phyloP scores from a whole-genome alignment of 2,888 invertebrate species.

The Drosophila cognata region DNA sequence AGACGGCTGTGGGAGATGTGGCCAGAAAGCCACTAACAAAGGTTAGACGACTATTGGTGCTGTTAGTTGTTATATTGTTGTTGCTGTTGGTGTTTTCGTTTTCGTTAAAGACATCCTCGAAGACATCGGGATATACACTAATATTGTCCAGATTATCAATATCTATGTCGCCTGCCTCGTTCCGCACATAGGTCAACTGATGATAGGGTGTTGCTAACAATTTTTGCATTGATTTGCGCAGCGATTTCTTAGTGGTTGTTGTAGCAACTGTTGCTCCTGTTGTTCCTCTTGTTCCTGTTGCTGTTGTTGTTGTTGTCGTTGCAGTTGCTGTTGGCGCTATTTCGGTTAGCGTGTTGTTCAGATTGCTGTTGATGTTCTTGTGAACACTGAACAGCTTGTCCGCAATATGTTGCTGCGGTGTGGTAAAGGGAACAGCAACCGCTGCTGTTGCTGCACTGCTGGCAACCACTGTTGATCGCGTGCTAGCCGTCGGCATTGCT shows the following conservation, averaged over 20 bases:
- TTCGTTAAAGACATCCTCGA: slow-evolving; percentile 63
- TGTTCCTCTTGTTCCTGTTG: slow-evolving; percentile 18
- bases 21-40: slow-evolving; percentile 81
- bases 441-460: slow-evolving; percentile 27
- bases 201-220: slow-evolving; percentile 81
- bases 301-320: slow-evolving; percentile 24
- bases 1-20: slow-evolving; percentile 76
- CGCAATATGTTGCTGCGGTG: slow-evolving; percentile 49
- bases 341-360: slow-evolving; percentile 68
- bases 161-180: slow-evolving; percentile 81
- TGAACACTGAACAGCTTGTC: slow-evolving; percentile 63
- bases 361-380: slow-evolving; percentile 67
- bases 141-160: slow-evolving; percentile 83
- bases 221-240: slow-evolving; percentile 77
- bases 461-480: slow-evolving; percentile 37
- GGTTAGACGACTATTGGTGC: slow-evolving; percentile 71
- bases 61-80: slow-evolving; percentile 52
- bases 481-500: slow-evolving; percentile 37
- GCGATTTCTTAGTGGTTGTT: slow-evolving; percentile 68
- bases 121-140: slow-evolving; percentile 79
- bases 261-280: slow-evolving; percentile 36
- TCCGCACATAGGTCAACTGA: slow-evolving; percentile 79
- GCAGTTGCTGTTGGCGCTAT: slow-evolving; percentile 41
- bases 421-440: slow-evolving; percentile 13
- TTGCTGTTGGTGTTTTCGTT: slow-evolving; percentile 38